Percentiles rank a stretch among this genome's conserved stretches.
These are phyloP conservation scores for Sturnira hondurensis DNA, from an alignment of 2,113 vertebrate species.

Conservation along the genomic window DNA sequence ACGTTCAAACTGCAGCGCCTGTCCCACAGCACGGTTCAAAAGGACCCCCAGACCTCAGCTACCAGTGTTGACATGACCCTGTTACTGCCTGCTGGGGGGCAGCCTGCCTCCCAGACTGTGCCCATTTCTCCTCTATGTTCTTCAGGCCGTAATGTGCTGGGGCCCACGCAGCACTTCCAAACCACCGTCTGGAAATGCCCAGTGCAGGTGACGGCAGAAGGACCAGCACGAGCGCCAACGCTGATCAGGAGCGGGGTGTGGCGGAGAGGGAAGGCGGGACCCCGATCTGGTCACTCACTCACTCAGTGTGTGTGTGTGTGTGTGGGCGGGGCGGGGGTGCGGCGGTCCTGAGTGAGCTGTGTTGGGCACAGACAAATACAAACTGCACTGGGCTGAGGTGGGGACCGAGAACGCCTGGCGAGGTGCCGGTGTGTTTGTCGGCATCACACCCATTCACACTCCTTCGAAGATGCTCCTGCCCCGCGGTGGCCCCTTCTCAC, in stretches of 20 bases:
- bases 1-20: neutral
- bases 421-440: accelerated
- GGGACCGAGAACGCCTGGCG: neutral
- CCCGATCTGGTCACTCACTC: neutral
- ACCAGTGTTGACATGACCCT: neutral
- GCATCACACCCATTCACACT: neutral
- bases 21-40: neutral
- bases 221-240: neutral
- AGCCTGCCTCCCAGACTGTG: neutral
- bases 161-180: neutral
- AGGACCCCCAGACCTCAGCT: neutral
- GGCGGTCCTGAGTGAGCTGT: neutral
- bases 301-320: accelerated
- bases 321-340: too few species aligned
- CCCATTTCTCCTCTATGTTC: neutral
- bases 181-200: neutral
- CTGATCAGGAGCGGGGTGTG: neutral
- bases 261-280: neutral
- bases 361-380: neutral
- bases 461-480: neutral
- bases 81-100: neutral
- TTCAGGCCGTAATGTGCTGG: neutral
- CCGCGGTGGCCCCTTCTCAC: neutral
- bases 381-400: neutral
- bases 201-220: neutral